Base-by-base conservation (phyloP, 2,888 invertebrate genomes). In the Scaeva pyrastri region DNA sequence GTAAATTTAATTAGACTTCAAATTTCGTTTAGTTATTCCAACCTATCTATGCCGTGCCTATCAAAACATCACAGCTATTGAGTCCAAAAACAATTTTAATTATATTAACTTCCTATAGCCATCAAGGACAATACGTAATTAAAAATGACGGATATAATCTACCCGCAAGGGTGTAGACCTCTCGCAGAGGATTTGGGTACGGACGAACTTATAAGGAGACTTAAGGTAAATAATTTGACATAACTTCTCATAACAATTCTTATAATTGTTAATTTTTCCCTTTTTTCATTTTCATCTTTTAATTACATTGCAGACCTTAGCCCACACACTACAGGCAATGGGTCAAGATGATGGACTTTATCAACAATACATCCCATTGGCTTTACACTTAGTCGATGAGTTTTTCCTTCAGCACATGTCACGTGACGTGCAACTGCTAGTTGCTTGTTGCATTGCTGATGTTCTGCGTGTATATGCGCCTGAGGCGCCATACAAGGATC, bases 381-480 rank as follows among this genome's bases (percentile, higher is more conserved):
- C 99, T 6, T 92, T 99, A 72, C 98, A 98, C 93, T 93, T 99
- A 88, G 98, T 98, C 0, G 97, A 98, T 89, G 98, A 99, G 89
- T 96, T 96, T 91, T 99, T 98, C 92, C 94, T 99, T 88, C 95
- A 96, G 87, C 98, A 99, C 93, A 94, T 95, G 56, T 98, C 97
- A 80, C 95, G 97, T 88, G 99, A 99, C 93, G 98, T 99, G 0
- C 97, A 98, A 91, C 94, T 99, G 68, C 94, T 99, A 43, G 97
- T 98, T 82, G 99, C 99, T 0, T 99, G 99, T 93, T 99, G 99
- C 91, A 97, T 99, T 90, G 99, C 99, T 7, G 99, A 99, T 93
- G 97, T 99, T 41, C 95, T 99, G 88, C 94, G 99, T 81, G 97
- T 99, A 7, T 99, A 98, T 93, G 99, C 99, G 1, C 99, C 99